A percentile compares a stretch with the other conserved stretches of the same genome.
phyloP scores from a whole-genome alignment of 2,113 vertebrate species.

The Helogale parvula region DNA sequence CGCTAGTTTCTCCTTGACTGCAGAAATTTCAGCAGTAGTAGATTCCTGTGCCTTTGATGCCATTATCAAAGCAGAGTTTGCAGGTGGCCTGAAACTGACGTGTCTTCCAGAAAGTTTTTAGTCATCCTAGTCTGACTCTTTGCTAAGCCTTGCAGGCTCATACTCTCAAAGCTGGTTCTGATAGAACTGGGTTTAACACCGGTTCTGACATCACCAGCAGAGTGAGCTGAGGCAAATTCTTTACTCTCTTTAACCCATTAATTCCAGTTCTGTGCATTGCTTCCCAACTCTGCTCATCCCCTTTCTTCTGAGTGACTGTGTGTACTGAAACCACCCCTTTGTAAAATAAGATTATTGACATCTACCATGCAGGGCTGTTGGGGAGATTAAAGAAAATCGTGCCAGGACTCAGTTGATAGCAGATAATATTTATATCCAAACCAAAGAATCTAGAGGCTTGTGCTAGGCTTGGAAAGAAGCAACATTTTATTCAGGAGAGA shows the following conservation, averaged over 20 bases:
- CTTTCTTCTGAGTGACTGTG: neutral
- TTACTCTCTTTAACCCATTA: neutral
- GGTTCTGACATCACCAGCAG: neutral
- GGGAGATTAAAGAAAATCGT: neutral
- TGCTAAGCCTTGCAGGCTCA: neutral
- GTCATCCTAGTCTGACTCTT: neutral
- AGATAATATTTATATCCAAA: neutral
- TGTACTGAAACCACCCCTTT: neutral
- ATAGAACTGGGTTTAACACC: neutral
- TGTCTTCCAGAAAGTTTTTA: neutral
- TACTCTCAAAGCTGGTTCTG: neutral
- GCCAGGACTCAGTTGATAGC: neutral
- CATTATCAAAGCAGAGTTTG: neutral
- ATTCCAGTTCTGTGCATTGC: neutral
- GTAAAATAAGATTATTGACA: neutral
- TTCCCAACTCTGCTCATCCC: neutral
- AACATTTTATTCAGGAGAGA: neutral
- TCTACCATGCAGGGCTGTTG: neutral
- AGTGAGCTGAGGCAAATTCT: neutral
- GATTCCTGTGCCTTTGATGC: neutral
- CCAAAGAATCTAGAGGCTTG: neutral
- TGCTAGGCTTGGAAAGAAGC: neutral
- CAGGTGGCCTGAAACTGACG: neutral
- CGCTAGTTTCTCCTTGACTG: neutral
- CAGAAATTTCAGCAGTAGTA: neutral